Evolutionary conservation across 2,888 invertebrate genomes (phyloP).

Genomic region (Orthosia cruda): DNA sequence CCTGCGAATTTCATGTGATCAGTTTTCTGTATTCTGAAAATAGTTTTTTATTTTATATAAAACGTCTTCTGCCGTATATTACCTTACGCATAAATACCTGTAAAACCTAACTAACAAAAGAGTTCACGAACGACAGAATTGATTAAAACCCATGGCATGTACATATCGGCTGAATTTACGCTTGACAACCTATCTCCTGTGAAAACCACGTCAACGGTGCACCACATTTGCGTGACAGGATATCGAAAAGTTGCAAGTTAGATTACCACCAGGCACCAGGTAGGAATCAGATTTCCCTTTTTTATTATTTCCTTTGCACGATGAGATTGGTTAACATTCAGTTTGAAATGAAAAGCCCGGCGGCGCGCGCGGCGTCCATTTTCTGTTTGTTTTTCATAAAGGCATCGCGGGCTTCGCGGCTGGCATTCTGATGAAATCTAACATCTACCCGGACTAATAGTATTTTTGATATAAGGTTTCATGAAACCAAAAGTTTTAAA

Average conservation of each 20-base stretch:
- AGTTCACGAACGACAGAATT: not conserved
- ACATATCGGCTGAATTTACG: not conserved
- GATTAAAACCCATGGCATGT: not conserved
- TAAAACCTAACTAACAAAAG: constrained; percentile 1
- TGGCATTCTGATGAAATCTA: constrained; percentile 1
- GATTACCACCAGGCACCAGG: not conserved
- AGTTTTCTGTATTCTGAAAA: too few species aligned
- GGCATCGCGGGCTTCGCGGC: not conserved
- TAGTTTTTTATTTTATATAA: not conserved
- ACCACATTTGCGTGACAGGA: not conserved
- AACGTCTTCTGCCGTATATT: not conserved
- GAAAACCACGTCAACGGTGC: not conserved
- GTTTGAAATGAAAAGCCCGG: constrained; percentile 17
- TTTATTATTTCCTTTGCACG: not conserved
- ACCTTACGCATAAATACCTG: not conserved
- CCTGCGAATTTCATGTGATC: too few species aligned
- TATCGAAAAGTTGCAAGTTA: constrained; percentile 1
- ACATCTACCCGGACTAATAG: not conserved
- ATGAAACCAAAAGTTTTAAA: not conserved
- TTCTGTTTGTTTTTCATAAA: constrained; percentile 5
- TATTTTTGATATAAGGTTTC: not conserved
- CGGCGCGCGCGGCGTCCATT: constrained; percentile 3
- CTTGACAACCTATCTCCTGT: not conserved
- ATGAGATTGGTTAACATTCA: constrained; percentile 1
- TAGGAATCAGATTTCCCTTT: not conserved